Evolutionary conservation across 2,113 vertebrate genomes (phyloP).

Genomic region (Blennius ocellaris): DNA sequence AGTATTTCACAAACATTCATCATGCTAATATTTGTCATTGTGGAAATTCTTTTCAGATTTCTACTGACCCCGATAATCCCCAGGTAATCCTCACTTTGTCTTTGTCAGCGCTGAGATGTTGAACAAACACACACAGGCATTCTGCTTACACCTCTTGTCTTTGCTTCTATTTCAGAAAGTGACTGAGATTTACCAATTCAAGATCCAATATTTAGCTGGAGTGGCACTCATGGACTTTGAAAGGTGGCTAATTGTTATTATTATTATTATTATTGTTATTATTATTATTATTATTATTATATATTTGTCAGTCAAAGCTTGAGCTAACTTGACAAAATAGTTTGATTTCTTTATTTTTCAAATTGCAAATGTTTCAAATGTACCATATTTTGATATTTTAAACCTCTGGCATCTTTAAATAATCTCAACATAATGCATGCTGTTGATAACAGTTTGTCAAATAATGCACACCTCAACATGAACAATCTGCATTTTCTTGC

Average conservation of each 20-base stretch:
- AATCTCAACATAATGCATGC: too few relatives aligned
- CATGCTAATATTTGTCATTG: not conserved
- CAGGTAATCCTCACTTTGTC: conserved; percentile 79
- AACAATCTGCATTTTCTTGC: too few relatives aligned
- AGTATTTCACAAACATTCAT: not conserved
- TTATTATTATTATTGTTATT: not conserved
- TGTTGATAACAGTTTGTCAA: too few relatives aligned
- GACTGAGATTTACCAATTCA: conserved; percentile 97
- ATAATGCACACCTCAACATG: too few relatives aligned
- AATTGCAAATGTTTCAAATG: too few relatives aligned
- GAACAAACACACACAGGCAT: not conserved
- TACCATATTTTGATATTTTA: too few relatives aligned
- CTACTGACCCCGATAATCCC: conserved; percentile 88
- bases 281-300: too few relatives aligned
- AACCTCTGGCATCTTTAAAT: too few relatives aligned
- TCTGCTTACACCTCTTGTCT: not conserved
- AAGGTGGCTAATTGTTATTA: conserved; percentile 76
- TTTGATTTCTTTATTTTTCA: too few relatives aligned
- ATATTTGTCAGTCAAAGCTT: too few relatives aligned
- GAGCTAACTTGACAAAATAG: too few relatives aligned
- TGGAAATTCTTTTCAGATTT: conserved; percentile 83
- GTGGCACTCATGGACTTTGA: conserved; percentile 90
- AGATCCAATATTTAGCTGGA: conserved; percentile 88
- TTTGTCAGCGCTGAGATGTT: not conserved
- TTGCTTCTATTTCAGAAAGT: conserved; percentile 84